Base-by-base conservation (phyloP, 1,140 invertebrate genomes). In the Sinella curviseta region DNA sequence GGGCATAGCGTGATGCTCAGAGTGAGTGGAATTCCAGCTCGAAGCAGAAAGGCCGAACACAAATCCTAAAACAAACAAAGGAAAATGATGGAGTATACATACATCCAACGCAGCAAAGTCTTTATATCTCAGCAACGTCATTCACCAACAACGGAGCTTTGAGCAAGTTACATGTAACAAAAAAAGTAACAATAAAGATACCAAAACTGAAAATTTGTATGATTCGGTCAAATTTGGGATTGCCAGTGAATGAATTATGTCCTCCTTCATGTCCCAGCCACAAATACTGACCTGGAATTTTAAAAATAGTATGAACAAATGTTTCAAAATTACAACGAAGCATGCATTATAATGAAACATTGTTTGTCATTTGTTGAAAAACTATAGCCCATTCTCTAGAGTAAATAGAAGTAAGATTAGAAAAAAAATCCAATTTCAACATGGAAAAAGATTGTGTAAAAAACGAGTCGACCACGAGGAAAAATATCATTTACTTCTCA, bases 181-280 rank as follows among this genome's bases (percentile, higher is more conserved):
- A 20, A 48, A 48, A 48, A 48, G 8, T 8, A 48, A 48, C 8
- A 12, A 48, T 48, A 48, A 8, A 8, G 24, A 4, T 74, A 74
- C 70, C 74, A 48, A 75, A 75, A 26, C 3, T n/a, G 34, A 75
- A 48, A 24, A 54, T 48, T 12, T 75, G 74, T 2, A 75, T 3
- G 8, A 75, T 16, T 48, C 74, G 17, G 24, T 75, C 74, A 48
- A 54, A 26, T 54, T 75, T 75, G n/a, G 34, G 74, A 30, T 75
- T 75, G 24, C 74, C 74, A 4, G 74, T 75, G 16, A 75, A 54
- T 24, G 34, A 36, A 26, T 75, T 36, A 48, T 75, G 74, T 4
- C 74, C 74, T 24, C 20, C 74, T 75, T 75, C 74, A 75, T 75
- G 74, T 30, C 34, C 39, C 24, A 75, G 35, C 74, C 74, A 75